A percentile compares a stretch with the other conserved stretches of the same genome.
phyloP scores from a whole-genome alignment of 2,888 invertebrate species.

The Eudasyphora cyanicolor region DNA sequence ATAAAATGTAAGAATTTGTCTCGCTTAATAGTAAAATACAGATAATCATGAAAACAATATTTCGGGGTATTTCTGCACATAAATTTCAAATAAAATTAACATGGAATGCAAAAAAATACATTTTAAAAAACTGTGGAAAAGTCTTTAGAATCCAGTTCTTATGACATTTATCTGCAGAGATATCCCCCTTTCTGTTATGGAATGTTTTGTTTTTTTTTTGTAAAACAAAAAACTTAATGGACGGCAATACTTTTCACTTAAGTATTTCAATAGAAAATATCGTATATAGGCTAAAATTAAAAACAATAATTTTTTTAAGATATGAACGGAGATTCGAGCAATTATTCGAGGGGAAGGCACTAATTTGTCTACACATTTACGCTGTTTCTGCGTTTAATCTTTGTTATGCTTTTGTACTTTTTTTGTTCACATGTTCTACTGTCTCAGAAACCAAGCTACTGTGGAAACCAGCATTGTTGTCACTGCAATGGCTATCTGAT shows the following conservation, averaged over 20 bases:
- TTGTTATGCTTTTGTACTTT: not conserved
- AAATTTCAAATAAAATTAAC: not conserved
- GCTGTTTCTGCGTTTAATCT: not conserved
- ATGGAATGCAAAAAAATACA: constrained; percentile 25
- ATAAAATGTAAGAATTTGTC: not conserved
- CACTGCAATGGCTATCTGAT: constrained; percentile 70
- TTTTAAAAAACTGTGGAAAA: too few species aligned
- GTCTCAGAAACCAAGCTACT: constrained; percentile 63
- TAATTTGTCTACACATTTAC: constrained; percentile 23
- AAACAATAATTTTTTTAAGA: too few species aligned
- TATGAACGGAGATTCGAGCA: constrained; percentile 12
- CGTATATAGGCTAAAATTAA: too few species aligned
- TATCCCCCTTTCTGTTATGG: too few species aligned
- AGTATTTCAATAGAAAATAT: not conserved
- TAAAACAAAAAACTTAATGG: too few species aligned
- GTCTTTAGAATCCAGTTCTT: too few species aligned
- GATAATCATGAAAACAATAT: too few species aligned
- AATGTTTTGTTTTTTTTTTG: too few species aligned
- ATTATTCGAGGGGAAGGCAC: constrained; percentile 8
- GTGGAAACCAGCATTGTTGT: constrained; percentile 64
- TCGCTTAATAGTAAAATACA: constrained; percentile 5
- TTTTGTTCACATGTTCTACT: too few species aligned
- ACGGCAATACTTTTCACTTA: constrained; percentile 18
- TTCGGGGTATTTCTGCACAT: not conserved
- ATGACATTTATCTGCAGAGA: too few species aligned